Percentiles rank a stretch among this genome's conserved stretches.
Evolutionary conservation across 2,113 vertebrate species (phyloP).

Genomic region (Oceanodroma tethys): DNA sequence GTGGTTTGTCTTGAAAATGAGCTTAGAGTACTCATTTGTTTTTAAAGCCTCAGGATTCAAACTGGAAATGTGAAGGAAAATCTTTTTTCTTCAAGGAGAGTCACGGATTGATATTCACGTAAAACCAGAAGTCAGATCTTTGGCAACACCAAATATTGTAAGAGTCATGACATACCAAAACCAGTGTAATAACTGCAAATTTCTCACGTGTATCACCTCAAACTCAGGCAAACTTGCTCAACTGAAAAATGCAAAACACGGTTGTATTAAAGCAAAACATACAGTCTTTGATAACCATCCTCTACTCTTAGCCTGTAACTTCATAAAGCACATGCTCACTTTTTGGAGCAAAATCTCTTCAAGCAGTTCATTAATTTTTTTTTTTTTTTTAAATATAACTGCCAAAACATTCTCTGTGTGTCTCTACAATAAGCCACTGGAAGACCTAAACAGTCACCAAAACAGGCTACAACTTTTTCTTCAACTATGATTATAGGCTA

Average conservation of each 20-base stretch:
- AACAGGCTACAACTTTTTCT: neutral
- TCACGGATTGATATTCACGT: accelerated
- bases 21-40: neutral
- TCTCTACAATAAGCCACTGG: neutral
- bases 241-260: neutral
- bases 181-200: neutral
- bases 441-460: neutral
- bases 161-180: accelerated
- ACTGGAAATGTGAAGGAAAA: accelerated
- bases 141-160: neutral
- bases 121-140: neutral
- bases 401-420: neutral
- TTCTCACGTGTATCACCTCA: accelerated
- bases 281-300: neutral
- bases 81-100: neutral
- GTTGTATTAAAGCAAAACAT: neutral
- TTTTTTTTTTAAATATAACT: neutral
- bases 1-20: neutral
- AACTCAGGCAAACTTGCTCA: accelerated
- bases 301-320: neutral
- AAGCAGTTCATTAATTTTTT: neutral
- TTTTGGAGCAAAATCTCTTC: neutral
- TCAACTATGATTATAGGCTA: neutral
- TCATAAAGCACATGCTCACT: neutral
- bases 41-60: neutral